Evolutionary conservation across 2,113 vertebrate species (phyloP).

Genomic region (Cynoglossus semilaevis): DNA sequence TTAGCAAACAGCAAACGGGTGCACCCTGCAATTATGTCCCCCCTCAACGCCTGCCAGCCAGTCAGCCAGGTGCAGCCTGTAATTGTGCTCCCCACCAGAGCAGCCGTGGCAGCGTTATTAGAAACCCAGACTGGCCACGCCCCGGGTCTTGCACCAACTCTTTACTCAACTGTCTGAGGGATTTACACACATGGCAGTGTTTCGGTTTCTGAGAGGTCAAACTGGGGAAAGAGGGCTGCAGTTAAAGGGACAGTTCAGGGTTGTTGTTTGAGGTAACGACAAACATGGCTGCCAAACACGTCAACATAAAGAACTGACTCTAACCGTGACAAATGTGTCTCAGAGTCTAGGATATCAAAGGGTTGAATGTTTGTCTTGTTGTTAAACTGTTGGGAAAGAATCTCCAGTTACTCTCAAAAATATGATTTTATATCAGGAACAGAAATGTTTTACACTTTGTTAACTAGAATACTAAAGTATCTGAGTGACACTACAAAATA

Average conservation of each 20-base stretch:
- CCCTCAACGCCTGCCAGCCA: slow-evolving; percentile 59
- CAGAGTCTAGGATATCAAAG: too few species aligned
- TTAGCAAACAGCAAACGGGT: slow-evolving; percentile 60
- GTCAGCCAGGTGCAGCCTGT: slow-evolving; percentile 73
- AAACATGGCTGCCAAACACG: neutral
- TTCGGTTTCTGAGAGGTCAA: neutral
- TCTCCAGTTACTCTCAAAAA: too few species aligned
- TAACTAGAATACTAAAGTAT: too few species aligned
- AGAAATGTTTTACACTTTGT: too few species aligned
- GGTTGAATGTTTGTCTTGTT: too few species aligned
- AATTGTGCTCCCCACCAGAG: slow-evolving; percentile 66
- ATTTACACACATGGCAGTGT: neutral
- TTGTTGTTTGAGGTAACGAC: neutral
- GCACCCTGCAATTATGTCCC: slow-evolving; percentile 73
- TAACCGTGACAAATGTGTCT: too few species aligned
- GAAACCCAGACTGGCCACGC: slow-evolving; percentile 72
- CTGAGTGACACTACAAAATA: too few species aligned
- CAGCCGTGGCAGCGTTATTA: slow-evolving; percentile 62
- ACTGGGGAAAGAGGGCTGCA: neutral
- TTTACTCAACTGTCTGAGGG: neutral
- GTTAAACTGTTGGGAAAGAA: too few species aligned
- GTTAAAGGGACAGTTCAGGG: neutral
- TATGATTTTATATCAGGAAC: too few species aligned
- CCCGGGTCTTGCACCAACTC: slow-evolving; percentile 57
- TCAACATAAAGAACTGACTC: too few species aligned